These are phyloP conservation scores for Trissolcus basalis DNA, from an alignment of 1,140 invertebrate species.

Conservation along the genomic window DNA sequence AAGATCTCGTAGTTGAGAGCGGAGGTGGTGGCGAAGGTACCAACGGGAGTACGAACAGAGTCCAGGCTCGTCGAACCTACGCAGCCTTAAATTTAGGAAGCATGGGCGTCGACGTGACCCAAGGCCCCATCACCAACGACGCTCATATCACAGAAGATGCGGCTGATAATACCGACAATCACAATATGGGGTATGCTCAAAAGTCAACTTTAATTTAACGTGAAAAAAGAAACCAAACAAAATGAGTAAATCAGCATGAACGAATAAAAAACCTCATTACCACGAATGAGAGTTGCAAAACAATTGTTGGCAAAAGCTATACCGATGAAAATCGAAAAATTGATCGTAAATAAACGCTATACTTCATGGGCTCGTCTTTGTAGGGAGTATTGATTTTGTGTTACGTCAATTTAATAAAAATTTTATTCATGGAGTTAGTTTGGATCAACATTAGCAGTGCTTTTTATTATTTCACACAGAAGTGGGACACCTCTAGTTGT, in stretches of 20 bases:
- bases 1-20: slow-evolving; percentile 78
- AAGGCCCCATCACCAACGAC: slow-evolving; percentile 78
- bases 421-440: not conserved
- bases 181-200: slow-evolving; percentile 72
- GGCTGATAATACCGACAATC: slow-evolving; percentile 80
- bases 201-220: slow-evolving; percentile 46
- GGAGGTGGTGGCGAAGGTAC: slow-evolving; percentile 56
- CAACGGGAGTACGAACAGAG: slow-evolving; percentile 67
- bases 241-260: too few relatives aligned
- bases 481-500: not conserved
- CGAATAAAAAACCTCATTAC: slow-evolving; percentile 28
- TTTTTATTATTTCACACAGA: too few relatives aligned
- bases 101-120: slow-evolving; percentile 83
- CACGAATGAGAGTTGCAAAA: slow-evolving; percentile 6
- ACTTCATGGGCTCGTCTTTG: slow-evolving; percentile 1
- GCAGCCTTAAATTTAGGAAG: slow-evolving; percentile 81
- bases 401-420: not conserved
- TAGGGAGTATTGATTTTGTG: slow-evolving; percentile 5
- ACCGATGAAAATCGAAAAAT: slow-evolving; percentile 11
- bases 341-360: slow-evolving; percentile 5
- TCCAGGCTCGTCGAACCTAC: slow-evolving; percentile 79
- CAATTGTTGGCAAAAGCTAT: slow-evolving; percentile 7
- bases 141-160: slow-evolving; percentile 78
- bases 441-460: not conserved
- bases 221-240: slow-evolving; percentile 3